These are phyloP conservation scores for Bombus cullumanus DNA, from an alignment of 1,140 invertebrate species.

Conservation along the genomic window DNA sequence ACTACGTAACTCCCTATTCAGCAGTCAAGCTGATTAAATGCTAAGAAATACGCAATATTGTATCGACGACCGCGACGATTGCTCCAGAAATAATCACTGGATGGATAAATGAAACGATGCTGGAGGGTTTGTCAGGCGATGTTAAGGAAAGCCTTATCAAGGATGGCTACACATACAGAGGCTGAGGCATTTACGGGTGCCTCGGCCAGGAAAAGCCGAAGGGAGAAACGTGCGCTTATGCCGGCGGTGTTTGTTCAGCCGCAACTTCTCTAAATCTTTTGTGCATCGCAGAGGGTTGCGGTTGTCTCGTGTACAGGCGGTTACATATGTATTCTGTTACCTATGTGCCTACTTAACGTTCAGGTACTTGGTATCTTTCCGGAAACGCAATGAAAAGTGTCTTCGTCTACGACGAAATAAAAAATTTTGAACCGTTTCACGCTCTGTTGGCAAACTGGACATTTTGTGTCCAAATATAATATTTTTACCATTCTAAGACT, in stretches of 20 bases:
- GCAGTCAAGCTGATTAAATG: not conserved
- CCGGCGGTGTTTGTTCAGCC: conserved; percentile 75
- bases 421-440: not conserved
- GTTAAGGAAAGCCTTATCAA: conserved; percentile 49
- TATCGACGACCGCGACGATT: not conserved
- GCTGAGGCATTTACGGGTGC: conserved; percentile 25
- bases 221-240: conserved; percentile 68
- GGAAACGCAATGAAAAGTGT: not conserved
- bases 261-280: conserved; percentile 79
- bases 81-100: not conserved
- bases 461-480: not conserved
- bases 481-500: not conserved
- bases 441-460: no score
- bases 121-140: not conserved
- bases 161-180: not conserved
- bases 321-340: conserved; percentile 65
- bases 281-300: conserved; percentile 66
- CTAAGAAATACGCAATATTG: not conserved
- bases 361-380: conserved; percentile 13
- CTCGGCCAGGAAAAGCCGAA: conserved; percentile 61
- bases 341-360: conserved; percentile 38
- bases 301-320: conserved; percentile 59
- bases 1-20: not conserved
- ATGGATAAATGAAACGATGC: not conserved
- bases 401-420: not conserved